Percentiles rank a stretch among this genome's conserved stretches.
phyloP scores from a whole-genome alignment of 2,113 vertebrate genomes.

The Microcebus lehilahytsara region DNA sequence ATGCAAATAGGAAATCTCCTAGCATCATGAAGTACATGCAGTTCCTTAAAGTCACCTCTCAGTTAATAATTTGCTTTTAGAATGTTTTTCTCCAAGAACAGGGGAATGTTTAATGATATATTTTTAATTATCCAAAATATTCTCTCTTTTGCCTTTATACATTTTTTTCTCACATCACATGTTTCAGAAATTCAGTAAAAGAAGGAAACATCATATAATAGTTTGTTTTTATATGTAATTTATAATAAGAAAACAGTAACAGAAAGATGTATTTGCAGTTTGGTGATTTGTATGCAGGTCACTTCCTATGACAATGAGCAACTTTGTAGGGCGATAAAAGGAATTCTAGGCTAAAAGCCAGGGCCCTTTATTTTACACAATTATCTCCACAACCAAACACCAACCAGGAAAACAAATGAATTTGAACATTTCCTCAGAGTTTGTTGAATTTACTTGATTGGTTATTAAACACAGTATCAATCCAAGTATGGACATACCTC shows the following conservation, averaged over 20 bases:
- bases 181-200: slow-evolving; percentile 35
- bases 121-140: slow-evolving; percentile 52
- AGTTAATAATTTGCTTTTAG: slow-evolving; percentile 60
- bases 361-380: slow-evolving; percentile 26
- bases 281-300: not conserved
- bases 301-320: slow-evolving; percentile 13
- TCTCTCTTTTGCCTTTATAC: not conserved
- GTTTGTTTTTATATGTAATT: slow-evolving; percentile 42
- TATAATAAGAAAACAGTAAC: slow-evolving; percentile 24
- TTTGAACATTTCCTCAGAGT: not conserved
- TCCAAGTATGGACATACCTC: not conserved
- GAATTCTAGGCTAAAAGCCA: not conserved
- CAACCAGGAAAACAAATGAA: slow-evolving; percentile 29
- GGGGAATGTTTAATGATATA: slow-evolving; percentile 39
- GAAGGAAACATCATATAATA: slow-evolving; percentile 18
- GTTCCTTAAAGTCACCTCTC: not conserved
- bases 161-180: slow-evolving; percentile 28
- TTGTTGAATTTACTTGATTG: slow-evolving; percentile 11
- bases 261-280: not conserved
- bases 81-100: slow-evolving; percentile 50
- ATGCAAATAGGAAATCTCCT: slow-evolving; percentile 54
- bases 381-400: slow-evolving; percentile 5
- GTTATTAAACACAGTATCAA: slow-evolving; percentile 1
- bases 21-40: not conserved
- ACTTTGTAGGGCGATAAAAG: not conserved